A percentile compares a stretch with the other conserved stretches of the same genome.
These are phyloP conservation scores for Hippoglossus stenolepis DNA, from an alignment of 2,113 vertebrate species.

Conservation along the genomic window DNA sequence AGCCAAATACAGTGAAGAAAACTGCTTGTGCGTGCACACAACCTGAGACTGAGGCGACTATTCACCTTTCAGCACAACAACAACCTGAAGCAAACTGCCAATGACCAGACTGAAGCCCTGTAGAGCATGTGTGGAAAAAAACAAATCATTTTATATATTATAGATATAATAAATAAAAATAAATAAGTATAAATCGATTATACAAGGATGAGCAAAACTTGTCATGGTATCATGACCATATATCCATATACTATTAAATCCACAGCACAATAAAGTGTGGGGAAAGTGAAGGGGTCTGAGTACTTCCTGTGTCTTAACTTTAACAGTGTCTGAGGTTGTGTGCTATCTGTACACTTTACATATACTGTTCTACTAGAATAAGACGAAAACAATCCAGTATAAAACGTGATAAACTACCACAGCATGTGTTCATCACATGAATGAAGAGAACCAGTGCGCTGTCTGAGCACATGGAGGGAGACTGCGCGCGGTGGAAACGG, in stretches of 20 bases:
- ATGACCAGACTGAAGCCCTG: too few relatives aligned
- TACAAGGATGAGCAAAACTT: not conserved
- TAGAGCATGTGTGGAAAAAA: too few relatives aligned
- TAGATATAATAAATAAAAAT: too few relatives aligned
- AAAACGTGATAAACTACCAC: not conserved
- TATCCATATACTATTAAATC: too few relatives aligned
- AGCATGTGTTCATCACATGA: not conserved
- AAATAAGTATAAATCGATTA: too few relatives aligned
- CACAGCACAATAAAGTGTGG: not conserved
- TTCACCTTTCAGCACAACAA: too few relatives aligned
- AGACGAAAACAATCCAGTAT: not conserved
- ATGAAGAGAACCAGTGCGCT: not conserved
- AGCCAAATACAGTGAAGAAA: too few relatives aligned
- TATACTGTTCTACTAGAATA: not conserved
- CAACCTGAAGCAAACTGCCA: too few relatives aligned
- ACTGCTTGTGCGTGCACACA: too few relatives aligned
- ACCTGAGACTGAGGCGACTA: too few relatives aligned
- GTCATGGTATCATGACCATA: too few relatives aligned
- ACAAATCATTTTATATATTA: too few relatives aligned
- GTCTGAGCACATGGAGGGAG: conserved; percentile 41
- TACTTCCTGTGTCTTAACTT: conserved; percentile 26
- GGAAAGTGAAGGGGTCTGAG: not conserved
- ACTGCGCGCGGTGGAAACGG: not conserved
- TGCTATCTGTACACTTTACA: not conserved
- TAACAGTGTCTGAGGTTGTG: not conserved